These are phyloP conservation scores for Drosophila insularis DNA, from an alignment of 1,140 invertebrate genomes.

Conservation along the genomic window DNA sequence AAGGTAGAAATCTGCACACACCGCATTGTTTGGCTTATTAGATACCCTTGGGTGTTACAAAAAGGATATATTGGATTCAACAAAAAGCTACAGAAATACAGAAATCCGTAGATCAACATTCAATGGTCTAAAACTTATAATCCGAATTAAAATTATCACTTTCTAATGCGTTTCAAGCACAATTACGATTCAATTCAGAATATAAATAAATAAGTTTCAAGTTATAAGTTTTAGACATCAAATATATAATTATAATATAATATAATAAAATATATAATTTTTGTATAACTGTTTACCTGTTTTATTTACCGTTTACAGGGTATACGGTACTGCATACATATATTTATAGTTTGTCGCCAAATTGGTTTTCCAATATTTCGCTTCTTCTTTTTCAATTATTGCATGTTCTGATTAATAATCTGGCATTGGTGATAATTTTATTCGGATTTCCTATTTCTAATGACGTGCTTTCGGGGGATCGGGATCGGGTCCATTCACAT, in stretches of 20 bases:
- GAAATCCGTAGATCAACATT: no score
- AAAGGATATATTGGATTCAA: background rate
- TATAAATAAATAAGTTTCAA: no score
- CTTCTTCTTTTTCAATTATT: background rate
- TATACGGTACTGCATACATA: background rate
- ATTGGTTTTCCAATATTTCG: background rate
- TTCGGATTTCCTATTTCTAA: slow-evolving; percentile 23
- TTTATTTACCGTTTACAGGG: no score
- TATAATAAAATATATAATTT: no score
- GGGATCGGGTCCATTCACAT: no score
- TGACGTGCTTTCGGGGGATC: background rate
- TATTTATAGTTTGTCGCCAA: background rate
- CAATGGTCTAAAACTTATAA: no score
- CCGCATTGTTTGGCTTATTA: slow-evolving; percentile 5
- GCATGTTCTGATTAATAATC: slow-evolving; percentile 20
- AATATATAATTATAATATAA: no score
- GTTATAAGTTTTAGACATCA: no score
- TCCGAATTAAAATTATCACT: no score
- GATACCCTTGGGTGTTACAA: background rate
- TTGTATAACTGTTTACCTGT: no score
- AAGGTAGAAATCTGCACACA: slow-evolving; percentile 6
- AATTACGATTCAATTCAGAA: no score
- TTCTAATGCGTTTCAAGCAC: no score
- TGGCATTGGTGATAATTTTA: slow-evolving; percentile 23
- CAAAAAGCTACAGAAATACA: background rate